Evolutionary conservation across 2,888 invertebrate species (phyloP), one percentile per base, ranked within the genome.

Genomic region (Notodonta ziczac): DNA sequence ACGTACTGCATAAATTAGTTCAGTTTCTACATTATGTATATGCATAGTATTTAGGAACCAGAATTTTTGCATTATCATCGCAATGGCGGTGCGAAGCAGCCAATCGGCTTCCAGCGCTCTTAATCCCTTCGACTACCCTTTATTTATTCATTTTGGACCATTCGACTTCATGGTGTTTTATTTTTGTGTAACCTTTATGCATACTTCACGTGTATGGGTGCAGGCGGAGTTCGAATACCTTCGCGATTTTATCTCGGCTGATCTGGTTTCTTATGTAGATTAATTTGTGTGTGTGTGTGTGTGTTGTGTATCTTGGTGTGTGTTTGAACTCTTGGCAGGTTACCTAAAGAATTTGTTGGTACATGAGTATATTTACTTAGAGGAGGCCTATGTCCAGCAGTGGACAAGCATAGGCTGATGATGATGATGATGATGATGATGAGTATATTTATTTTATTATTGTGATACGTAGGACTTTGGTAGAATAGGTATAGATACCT

Each of bases 111-210:
- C 65, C 77, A 77, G 35, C 74, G 76, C 76, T 77, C 84, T 44
- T 89, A 90, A 91, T 89, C 89, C 89, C 83, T 87, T 78, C 73
- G 54, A 76, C 81, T 72, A 81, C 74, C 79, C 77, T 80, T 56
- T 87, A 83, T 86, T 89, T 87, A 83, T 73, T 75, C 65, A 14
- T 75, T 74, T 74, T 84, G 69, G 79, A 72, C 83, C 83, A 81
- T 80, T 81, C 78, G 69, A 76, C 79, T 77, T 73, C 80, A 77
- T 74, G 75, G 70, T 73, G 24, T 10, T 84, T 84, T 85, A 83
- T 89, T 87, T 83, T 83, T 85, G 83, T 83, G 77, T 82, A 84
- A 85, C 85, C 84, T 86, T 85, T 84, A 76, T 85, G 85, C 85
- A 86, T 88, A 83, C 86, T 82, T 78, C 74, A 69, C 62, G 61